Conservation (phyloP, 2,113 vertebrate genomes). For the Podocnemis expansa region DNA sequence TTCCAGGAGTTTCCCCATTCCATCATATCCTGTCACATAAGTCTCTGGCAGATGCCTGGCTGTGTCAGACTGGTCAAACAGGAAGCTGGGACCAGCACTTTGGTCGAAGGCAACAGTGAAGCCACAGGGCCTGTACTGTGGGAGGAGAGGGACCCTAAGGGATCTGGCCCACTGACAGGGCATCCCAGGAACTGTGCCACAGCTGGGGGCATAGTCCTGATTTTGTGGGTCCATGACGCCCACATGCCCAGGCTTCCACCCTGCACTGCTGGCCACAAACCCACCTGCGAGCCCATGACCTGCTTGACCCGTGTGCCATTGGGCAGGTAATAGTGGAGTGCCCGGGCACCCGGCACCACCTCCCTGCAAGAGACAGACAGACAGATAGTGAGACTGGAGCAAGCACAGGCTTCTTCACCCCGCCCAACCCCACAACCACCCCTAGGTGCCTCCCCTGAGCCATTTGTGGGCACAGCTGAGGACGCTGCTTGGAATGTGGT, state of each 20-base stretch:
- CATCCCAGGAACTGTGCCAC: too few relatives aligned
- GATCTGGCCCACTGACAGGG: not conserved
- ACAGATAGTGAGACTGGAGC: not conserved
- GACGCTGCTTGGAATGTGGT: not conserved
- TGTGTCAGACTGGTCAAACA: not conserved
- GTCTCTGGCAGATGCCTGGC: not conserved
- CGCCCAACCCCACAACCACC: fast-evolving
- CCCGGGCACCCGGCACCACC: slow-evolving; percentile 77
- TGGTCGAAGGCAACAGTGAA: not conserved
- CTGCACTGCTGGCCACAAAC: not conserved
- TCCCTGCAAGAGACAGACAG: slow-evolving; percentile 71
- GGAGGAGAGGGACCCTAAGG: too few relatives aligned
- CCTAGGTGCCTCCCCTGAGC: too few relatives aligned
- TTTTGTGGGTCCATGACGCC: not conserved
- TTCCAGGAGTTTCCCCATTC: too few relatives aligned
- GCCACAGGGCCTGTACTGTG: too few relatives aligned
- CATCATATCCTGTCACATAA: too few relatives aligned
- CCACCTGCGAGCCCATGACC: slow-evolving; percentile 78
- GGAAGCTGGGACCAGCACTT: too few relatives aligned
- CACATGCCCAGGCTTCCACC: not conserved
- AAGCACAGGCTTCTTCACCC: too few relatives aligned
- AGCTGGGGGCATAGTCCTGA: not conserved
- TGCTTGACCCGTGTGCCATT: slow-evolving; percentile 79
- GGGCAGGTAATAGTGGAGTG: slow-evolving; percentile 86
- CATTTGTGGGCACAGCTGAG: too few relatives aligned